Evolutionary conservation across 1,140 invertebrate genomes (phyloP).

Genomic region (Akabosia matsudoensis): DNA sequence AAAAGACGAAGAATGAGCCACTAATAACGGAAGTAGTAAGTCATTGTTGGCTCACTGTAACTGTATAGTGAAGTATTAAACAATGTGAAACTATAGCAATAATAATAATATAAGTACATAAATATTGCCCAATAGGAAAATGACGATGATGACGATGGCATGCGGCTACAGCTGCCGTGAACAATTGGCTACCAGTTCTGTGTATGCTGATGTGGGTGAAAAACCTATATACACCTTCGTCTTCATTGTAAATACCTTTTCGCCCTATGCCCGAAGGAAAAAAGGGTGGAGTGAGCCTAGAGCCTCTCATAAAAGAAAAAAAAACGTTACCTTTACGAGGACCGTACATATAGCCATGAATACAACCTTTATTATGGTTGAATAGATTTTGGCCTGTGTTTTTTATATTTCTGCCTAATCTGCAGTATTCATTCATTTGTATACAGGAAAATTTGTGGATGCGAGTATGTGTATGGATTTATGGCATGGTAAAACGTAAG

Average conservation of each 20-base stretch:
- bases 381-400: too few species aligned
- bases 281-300: not conserved
- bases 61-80: not conserved
- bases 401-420: not conserved
- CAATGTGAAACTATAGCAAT: too few species aligned
- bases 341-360: too few species aligned
- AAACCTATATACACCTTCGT: not conserved
- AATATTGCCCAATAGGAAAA: not conserved
- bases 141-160: not conserved
- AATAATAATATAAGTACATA: not conserved
- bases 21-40: constrained; percentile 7
- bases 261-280: not conserved
- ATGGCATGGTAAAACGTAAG: not conserved
- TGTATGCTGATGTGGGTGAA: too few species aligned
- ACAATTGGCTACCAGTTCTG: not conserved
- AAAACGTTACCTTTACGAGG: too few species aligned
- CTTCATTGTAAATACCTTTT: not conserved
- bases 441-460: not conserved
- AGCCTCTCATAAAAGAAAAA: not conserved
- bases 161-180: not conserved
- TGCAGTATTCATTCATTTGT: constrained; percentile 1
- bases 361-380: not conserved
- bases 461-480: not conserved
- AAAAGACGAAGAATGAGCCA: not conserved
- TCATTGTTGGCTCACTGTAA: not conserved